Base-by-base conservation (phyloP, 1,140 invertebrate species). In the Monomorium pharaonis region DNA sequence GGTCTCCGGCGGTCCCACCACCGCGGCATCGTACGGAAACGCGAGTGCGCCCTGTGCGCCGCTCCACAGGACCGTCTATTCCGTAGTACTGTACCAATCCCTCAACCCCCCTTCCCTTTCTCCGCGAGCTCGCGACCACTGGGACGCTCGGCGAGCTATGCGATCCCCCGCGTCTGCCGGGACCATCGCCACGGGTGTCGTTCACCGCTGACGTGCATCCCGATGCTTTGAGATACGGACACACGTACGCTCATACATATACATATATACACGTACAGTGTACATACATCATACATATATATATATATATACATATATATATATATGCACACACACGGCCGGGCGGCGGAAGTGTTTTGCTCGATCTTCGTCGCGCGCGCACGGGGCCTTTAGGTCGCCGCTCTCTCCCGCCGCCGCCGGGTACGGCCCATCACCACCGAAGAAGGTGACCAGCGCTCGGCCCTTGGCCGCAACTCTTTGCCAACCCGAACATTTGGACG, bases 281-380 rank as follows among this genome's bases (percentile, higher is more conserved):
- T n/a, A 1, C 21, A 42, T 37, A 54, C 14, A 10, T n/a, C 27
- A 42, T 44, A 44, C 7, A 44, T 10, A 56, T 16, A 58, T 54
- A 44, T 44, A 42, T 7, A 60, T 30, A 47, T 2, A 47, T 9
- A 33, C 21, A 77, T 7, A 1, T 16, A 65, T 30, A 7, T 18
- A 21, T 27, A 44, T 76, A 78, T 65, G 37, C 51, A 67, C 49
- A 49, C 33, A 67, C 70, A 33, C 27, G 54, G 37, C 24, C 33
- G 78, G 65, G 58, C 72, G 76, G 77, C 87, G 77, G 78, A 78
- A 84, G 77, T 89, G 84, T 89, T 89, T 89, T 83, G 42, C 47
- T 84, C 65, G 76, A 42, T 72, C 63, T 9, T 21, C 75, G 44
- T 85, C 78, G 65, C 78, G 65, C 78, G 65, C 78, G 24, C 65